Conservation (phyloP, 2,797 vertebrate species). For the Lemur catta region DNA sequence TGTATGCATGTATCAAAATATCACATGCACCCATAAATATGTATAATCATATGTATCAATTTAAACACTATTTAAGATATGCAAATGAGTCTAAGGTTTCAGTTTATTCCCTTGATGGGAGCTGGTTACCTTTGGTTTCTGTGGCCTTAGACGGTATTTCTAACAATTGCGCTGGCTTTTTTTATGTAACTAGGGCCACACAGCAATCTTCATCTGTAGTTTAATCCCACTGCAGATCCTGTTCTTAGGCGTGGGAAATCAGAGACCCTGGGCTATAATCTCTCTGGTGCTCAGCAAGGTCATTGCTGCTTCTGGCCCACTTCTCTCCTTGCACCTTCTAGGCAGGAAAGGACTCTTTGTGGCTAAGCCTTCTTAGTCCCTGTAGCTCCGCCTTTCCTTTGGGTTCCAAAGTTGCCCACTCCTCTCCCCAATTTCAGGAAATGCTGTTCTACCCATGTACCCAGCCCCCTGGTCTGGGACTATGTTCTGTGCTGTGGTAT, state of each 20-base stretch:
- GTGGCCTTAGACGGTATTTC: not conserved
- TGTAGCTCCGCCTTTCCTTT: not conserved
- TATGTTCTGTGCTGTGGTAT: not conserved
- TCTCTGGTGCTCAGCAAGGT: not conserved
- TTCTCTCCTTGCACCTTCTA: not conserved
- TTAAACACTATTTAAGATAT: not conserved
- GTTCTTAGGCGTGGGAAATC: not conserved
- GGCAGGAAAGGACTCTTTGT: not conserved
- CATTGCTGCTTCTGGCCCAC: not conserved
- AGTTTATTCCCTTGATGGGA: constrained; percentile 10
- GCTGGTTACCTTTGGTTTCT: not conserved
- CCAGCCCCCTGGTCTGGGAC: not conserved
- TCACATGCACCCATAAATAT: not conserved
- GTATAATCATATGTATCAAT: not conserved
- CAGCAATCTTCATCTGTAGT: not conserved
- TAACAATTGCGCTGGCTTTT: not conserved
- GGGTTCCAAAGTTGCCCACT: not conserved
- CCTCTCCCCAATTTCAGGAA: not conserved
- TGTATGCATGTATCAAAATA: not conserved
- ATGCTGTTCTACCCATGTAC: not conserved
- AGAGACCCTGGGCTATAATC: not conserved
- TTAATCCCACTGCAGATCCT: not conserved
- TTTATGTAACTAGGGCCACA: constrained; percentile 9
- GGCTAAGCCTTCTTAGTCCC: not conserved
- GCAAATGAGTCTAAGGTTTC: constrained; percentile 18